These are phyloP conservation scores for Chromoteleia sp. DNA, from an alignment of 2,888 invertebrate genomes.

Conservation along the genomic window DNA sequence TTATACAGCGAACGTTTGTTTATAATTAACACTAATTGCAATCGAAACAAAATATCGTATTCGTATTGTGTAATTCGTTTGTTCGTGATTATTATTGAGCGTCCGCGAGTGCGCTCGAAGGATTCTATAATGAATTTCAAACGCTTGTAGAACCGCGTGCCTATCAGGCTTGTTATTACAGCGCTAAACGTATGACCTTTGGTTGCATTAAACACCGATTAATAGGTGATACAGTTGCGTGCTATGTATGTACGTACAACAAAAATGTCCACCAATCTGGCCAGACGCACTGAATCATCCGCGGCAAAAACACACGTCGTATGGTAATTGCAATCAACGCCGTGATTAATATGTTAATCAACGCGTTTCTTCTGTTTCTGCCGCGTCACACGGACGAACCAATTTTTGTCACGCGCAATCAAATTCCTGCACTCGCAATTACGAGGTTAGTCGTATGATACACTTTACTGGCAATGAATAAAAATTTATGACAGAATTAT, in stretches of 20 bases:
- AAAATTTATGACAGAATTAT: slow-evolving; percentile 61
- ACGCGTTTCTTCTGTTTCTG: slow-evolving; percentile 37
- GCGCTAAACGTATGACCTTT: slow-evolving; percentile 48
- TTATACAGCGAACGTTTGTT: slow-evolving; percentile 24
- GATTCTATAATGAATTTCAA: slow-evolving; percentile 49
- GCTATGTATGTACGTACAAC: slow-evolving; percentile 13
- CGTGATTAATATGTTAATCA: slow-evolving; percentile 58
- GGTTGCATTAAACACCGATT: slow-evolving; percentile 51
- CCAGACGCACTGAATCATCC: slow-evolving; percentile 13
- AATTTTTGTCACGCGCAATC: slow-evolving; percentile 51
- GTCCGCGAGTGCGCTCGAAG: slow-evolving; percentile 7
- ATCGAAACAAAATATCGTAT: slow-evolving; percentile 41
- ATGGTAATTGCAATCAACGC: slow-evolving; percentile 43
- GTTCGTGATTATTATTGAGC: slow-evolving; percentile 31
- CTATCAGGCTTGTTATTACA: slow-evolving; percentile 44
- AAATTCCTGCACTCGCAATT: slow-evolving; percentile 29
- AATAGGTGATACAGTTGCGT: slow-evolving; percentile 58
- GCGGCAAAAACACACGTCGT: slow-evolving; percentile 18
- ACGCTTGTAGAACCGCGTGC: slow-evolving; percentile 1
- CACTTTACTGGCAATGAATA: slow-evolving; percentile 43
- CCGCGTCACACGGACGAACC: slow-evolving; percentile 28
- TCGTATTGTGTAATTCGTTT: slow-evolving; percentile 30
- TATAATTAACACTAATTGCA: slow-evolving; percentile 52
- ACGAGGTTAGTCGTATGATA: slow-evolving; percentile 23
- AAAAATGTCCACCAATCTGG: slow-evolving; percentile 42